Evolutionary conservation across 2,888 invertebrate genomes (phyloP).

Genomic region (Invenusta paracnida): DNA sequence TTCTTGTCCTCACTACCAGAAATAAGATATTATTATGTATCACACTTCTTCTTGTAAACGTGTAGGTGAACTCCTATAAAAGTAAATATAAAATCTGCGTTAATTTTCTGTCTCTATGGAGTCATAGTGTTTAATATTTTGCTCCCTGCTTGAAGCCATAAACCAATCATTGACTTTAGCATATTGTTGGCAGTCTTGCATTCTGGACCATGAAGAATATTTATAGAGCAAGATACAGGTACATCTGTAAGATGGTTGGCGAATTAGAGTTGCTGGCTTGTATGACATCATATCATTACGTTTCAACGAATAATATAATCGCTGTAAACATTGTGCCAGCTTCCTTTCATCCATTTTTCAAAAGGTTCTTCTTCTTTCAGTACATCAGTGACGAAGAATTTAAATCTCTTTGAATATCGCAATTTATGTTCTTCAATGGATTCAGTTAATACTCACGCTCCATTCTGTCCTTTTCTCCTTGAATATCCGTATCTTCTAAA

Average conservation of each 20-base stretch:
- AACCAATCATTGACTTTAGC: slow-evolving; percentile 24
- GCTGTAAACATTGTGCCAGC: slow-evolving; percentile 24
- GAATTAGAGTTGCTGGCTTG: neutral
- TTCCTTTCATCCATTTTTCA: neutral
- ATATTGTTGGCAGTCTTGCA: slow-evolving; percentile 25
- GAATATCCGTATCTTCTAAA: neutral
- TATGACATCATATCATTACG: neutral
- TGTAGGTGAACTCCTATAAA: slow-evolving; percentile 24
- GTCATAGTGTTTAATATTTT: slow-evolving; percentile 8
- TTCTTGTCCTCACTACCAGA: neutral
- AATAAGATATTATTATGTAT: slow-evolving; percentile 17
- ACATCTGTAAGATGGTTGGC: slow-evolving; percentile 14
- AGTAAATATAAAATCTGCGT: slow-evolving; percentile 22
- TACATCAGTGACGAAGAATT: neutral
- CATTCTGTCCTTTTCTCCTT: neutral
- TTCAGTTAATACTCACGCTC: neutral
- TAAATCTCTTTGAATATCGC: neutral
- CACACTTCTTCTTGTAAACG: slow-evolving; percentile 30
- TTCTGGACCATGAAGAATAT: slow-evolving; percentile 15
- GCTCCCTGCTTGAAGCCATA: slow-evolving; percentile 19
- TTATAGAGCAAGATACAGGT: slow-evolving; percentile 2
- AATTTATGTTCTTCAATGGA: neutral
- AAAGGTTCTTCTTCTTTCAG: neutral
- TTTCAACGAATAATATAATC: slow-evolving; percentile 27
- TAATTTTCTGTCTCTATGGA: neutral